Evolutionary conservation across 2,888 invertebrate species (phyloP).

Genomic region (Molanna angustata): DNA sequence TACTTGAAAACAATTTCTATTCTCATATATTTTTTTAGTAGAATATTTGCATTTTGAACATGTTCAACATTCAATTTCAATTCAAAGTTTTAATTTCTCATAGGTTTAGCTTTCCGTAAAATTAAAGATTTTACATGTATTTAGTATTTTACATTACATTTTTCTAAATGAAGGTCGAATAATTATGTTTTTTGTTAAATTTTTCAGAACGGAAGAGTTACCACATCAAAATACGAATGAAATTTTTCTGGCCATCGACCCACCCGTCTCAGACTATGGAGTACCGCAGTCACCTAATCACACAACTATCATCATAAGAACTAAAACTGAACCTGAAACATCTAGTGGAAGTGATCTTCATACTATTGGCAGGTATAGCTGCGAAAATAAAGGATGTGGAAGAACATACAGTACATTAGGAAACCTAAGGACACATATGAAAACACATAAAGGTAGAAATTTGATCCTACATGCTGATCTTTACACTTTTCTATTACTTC

Average conservation of each 20-base stretch:
- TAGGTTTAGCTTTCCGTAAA: too few relatives aligned
- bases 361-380: conserved; percentile 52
- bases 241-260: conserved; percentile 68
- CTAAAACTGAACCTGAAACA: conserved; percentile 49
- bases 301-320: conserved; percentile 62
- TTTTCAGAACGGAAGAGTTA: conserved; percentile 65
- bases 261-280: conserved; percentile 55
- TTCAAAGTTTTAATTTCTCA: too few relatives aligned
- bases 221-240: conserved; percentile 63
- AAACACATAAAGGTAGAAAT: conserved; percentile 96
- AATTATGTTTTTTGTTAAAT: conserved; percentile 2
- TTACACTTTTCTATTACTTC: too few relatives aligned
- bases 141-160: not conserved
- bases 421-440: conserved; percentile 91
- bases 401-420: conserved; percentile 92
- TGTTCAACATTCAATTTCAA: too few relatives aligned
- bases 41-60: too few relatives aligned
- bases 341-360: conserved; percentile 37
- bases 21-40: too few relatives aligned
- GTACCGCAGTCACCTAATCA: conserved; percentile 67
- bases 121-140: too few relatives aligned
- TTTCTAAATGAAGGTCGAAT: too few relatives aligned
- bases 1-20: too few relatives aligned
- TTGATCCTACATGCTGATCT: too few relatives aligned
- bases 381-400: conserved; percentile 85